Percentiles rank a stretch among this genome's conserved stretches.
phyloP scores from a whole-genome alignment of 2,113 vertebrate species.

The Cyprinodon brontotheroides region DNA sequence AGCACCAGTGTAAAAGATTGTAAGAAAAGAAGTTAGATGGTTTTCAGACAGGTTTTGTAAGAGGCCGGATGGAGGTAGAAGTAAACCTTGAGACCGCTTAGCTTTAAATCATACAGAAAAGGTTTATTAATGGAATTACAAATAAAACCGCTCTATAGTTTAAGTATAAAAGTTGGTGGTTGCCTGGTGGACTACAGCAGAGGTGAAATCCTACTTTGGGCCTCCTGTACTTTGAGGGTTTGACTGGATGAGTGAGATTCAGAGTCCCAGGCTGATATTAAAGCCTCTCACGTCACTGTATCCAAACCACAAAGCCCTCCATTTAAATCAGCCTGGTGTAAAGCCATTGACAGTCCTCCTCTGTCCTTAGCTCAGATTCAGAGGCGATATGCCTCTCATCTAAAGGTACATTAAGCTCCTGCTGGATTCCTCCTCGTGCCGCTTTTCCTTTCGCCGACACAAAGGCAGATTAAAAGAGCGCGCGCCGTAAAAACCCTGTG shows the following conservation, averaged over 20 bases:
- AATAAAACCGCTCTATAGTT: too few species aligned
- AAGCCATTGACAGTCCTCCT: conserved; percentile 36
- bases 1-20: background rate
- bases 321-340: conserved; percentile 11
- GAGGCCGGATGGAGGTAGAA: background rate
- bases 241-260: background rate
- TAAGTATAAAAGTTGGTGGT: too few species aligned
- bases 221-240: background rate
- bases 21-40: background rate
- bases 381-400: conserved; percentile 57
- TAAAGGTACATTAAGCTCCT: conserved; percentile 70
- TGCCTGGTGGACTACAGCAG: background rate
- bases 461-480: conserved; percentile 72
- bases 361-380: conserved; percentile 49
- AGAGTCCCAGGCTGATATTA: conserved; percentile 28
- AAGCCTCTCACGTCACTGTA: conserved; percentile 11
- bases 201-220: background rate
- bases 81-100: background rate
- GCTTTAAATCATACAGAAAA: background rate
- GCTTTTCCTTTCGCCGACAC: conserved; percentile 73
- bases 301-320: conserved; percentile 10
- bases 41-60: background rate
- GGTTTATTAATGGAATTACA: background rate
- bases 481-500: conserved; percentile 72
- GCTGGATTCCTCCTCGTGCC: conserved; percentile 69